Conservation (phyloP, 2,797 vertebrate genomes). For the Nannoperca australis region DNA sequence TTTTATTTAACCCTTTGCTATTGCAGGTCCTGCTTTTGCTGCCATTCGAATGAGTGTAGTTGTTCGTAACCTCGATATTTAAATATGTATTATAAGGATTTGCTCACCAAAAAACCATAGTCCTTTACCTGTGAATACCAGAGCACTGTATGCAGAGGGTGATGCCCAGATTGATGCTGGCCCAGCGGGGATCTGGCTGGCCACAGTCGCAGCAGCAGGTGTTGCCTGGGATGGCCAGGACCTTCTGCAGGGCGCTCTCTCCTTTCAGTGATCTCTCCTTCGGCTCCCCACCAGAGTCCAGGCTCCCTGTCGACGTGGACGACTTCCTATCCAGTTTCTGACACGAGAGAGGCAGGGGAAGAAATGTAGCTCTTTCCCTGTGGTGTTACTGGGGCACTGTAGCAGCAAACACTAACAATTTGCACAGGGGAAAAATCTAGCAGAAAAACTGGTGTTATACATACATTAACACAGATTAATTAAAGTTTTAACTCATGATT, state of each 20-base stretch:
- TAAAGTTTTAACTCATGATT: background rate
- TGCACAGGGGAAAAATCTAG: background rate
- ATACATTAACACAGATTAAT: background rate
- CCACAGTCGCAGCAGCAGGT: conserved; percentile 95
- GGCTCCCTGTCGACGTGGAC: conserved; percentile 91
- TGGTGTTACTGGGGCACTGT: background rate
- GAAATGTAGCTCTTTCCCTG: background rate
- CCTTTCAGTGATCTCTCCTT: conserved; percentile 93
- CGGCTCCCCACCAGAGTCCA: conserved; percentile 91
- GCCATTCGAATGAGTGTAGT: background rate
- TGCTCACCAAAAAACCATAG: background rate
- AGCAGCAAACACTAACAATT: conserved; percentile 1
- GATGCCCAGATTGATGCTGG: conserved; percentile 98
- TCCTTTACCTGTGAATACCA: conserved; percentile 84
- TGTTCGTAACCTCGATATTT: background rate
- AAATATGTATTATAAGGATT: background rate
- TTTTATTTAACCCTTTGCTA: background rate
- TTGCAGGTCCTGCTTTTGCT: background rate
- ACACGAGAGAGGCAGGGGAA: background rate
- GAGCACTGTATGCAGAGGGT: conserved; percentile 92
- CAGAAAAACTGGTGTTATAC: background rate
- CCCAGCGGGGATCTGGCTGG: conserved; percentile 95
- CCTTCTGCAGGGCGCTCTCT: conserved; percentile 93
- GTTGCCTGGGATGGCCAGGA: conserved; percentile 93
- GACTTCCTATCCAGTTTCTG: conserved; percentile 95